Evolutionary conservation across 2,888 invertebrate genomes (phyloP).

Genomic region (Parthenolecanium corni): DNA sequence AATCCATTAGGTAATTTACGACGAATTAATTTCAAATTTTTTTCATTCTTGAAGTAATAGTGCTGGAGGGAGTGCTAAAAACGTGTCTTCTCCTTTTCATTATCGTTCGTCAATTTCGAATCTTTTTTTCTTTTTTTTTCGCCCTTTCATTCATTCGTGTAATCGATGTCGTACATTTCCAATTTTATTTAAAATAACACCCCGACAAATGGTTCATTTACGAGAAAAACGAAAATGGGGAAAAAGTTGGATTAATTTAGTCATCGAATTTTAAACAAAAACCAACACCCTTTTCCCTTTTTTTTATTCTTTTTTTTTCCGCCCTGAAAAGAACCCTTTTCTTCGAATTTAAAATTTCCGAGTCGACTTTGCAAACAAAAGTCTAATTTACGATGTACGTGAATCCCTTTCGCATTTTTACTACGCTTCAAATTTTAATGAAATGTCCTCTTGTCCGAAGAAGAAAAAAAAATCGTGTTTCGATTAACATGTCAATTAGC

Average conservation of each 20-base stretch:
- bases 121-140: too few species aligned
- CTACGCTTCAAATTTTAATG: conserved; percentile 23
- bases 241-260: conserved; percentile 12
- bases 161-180: too few species aligned
- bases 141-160: too few species aligned
- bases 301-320: conserved; percentile 5
- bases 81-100: too few species aligned
- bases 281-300: background rate
- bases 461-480: conserved; percentile 10
- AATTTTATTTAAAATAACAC: too few species aligned
- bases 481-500: conserved; percentile 26
- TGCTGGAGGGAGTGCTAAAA: too few species aligned
- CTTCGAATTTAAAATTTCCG: conserved; percentile 26
- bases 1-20: too few species aligned
- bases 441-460: conserved; percentile 23
- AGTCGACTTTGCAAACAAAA: conserved; percentile 26
- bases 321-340: conserved; percentile 16
- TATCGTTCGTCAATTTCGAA: too few species aligned
- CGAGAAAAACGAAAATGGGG: background rate
- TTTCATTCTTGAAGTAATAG: too few species aligned
- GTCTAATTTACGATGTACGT: conserved; percentile 20
- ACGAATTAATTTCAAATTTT: too few species aligned
- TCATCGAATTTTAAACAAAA: conserved; percentile 8
- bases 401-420: conserved; percentile 19
- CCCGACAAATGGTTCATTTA: too few species aligned